These are phyloP conservation scores for Buathra laborator DNA, from an alignment of 2,888 invertebrate species.

Conservation along the genomic window DNA sequence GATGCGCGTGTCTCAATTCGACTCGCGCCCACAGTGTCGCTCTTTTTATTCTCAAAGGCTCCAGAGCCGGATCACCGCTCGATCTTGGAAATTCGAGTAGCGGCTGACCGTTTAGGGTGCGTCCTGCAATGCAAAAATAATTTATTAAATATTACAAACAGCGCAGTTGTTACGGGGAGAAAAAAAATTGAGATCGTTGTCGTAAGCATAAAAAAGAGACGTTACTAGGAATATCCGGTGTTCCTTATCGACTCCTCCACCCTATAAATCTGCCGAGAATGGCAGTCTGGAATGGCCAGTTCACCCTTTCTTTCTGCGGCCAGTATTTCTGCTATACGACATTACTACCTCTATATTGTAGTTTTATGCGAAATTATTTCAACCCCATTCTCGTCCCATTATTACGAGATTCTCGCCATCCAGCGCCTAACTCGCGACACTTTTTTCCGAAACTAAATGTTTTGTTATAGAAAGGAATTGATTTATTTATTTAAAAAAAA, in stretches of 20 bases:
- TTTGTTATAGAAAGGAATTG: too few species aligned
- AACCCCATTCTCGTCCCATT: constrained; percentile 40
- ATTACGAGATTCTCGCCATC: constrained; percentile 50
- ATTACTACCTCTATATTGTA: constrained; percentile 36
- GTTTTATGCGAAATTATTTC: constrained; percentile 43
- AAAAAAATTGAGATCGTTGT: neutral
- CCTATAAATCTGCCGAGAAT: constrained; percentile 58
- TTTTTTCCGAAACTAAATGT: too few species aligned
- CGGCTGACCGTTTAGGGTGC: constrained; percentile 93
- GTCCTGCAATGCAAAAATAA: constrained; percentile 87
- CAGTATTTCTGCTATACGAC: constrained; percentile 46
- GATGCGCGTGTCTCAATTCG: constrained; percentile 86
- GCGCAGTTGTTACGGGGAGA: neutral
- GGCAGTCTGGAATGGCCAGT: constrained; percentile 25
- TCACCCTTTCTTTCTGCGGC: constrained; percentile 59
- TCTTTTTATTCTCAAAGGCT: constrained; percentile 90
- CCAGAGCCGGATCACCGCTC: constrained; percentile 86
- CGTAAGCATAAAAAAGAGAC: neutral
- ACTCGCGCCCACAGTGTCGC: constrained; percentile 93
- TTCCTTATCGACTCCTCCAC: constrained; percentile 47
- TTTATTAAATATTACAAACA: neutral
- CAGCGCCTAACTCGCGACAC: too few species aligned
- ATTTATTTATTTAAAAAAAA: too few species aligned
- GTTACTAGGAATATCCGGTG: neutral
- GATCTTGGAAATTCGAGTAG: constrained; percentile 93